Evolutionary conservation across 2,113 vertebrate genomes (phyloP).

Genomic region (Raja brachyura): DNA sequence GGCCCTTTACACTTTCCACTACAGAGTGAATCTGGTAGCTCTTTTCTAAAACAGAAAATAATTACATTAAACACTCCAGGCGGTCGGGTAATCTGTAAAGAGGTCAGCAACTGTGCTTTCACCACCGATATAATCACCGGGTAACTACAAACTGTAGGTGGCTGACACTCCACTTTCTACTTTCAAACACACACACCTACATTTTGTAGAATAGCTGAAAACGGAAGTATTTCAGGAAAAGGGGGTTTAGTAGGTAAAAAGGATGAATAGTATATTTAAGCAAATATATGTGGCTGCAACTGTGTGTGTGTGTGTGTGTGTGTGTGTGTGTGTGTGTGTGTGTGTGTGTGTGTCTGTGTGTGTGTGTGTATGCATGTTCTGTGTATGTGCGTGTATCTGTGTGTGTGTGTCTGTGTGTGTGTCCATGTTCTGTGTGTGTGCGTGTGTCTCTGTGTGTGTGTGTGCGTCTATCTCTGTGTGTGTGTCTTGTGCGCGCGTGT

Average conservation of each 20-base stretch:
- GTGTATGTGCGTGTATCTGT: too few relatives aligned
- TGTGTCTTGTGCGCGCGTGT: too few relatives aligned
- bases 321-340: too few relatives aligned
- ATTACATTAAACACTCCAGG: background rate
- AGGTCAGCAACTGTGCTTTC: background rate
- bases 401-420: too few relatives aligned
- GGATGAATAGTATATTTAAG: background rate
- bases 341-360: too few relatives aligned
- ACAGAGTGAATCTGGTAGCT: background rate
- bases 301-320: too few relatives aligned
- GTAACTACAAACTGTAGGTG: background rate
- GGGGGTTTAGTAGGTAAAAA: background rate
- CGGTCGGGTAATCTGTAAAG: background rate
- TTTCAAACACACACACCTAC: background rate
- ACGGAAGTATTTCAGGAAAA: background rate
- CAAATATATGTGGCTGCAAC: background rate
- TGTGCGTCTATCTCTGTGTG: too few relatives aligned
- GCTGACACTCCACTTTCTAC: background rate
- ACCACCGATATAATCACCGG: background rate
- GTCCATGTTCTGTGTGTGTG: too few relatives aligned
- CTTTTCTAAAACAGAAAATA: background rate
- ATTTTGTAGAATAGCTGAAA: background rate
- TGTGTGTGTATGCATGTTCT: too few relatives aligned
- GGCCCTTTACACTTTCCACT: background rate
- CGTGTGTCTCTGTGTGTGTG: too few relatives aligned